A percentile compares a stretch with the other conserved stretches of the same genome.
Evolutionary conservation across 2,797 vertebrate species (phyloP).

Genomic region (Sternotherus odoratus): DNA sequence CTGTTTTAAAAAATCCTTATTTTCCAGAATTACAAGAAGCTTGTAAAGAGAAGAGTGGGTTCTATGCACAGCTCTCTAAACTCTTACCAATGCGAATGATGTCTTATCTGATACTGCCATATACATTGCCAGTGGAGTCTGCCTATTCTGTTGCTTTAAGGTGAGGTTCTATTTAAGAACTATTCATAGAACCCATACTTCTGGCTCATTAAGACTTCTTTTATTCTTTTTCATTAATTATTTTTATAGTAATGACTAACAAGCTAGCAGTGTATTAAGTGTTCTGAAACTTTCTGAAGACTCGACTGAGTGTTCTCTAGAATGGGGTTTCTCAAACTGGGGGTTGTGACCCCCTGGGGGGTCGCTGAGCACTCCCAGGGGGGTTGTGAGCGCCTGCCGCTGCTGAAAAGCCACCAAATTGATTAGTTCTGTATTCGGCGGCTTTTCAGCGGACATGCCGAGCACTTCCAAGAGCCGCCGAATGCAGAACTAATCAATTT

Average conservation of each 20-base stretch:
- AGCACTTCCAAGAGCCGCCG: too few species aligned
- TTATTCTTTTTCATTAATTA: not conserved
- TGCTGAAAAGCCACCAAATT: too few species aligned
- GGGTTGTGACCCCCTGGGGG: too few species aligned
- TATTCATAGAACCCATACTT: accelerated
- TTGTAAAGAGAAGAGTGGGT: constrained; percentile 81
- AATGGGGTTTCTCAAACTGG: too few species aligned
- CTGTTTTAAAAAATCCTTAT: not conserved
- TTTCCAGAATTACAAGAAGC: constrained; percentile 87
- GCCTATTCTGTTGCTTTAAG: constrained; percentile 85
- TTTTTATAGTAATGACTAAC: not conserved
- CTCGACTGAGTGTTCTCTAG: not conserved
- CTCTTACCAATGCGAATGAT: constrained; percentile 87
- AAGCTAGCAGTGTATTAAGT: not conserved
- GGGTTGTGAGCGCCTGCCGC: too few species aligned
- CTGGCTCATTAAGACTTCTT: not conserved
- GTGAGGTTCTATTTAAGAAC: constrained; percentile 70
- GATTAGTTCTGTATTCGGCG: too few species aligned
- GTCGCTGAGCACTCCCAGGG: too few species aligned
- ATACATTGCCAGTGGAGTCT: constrained; percentile 90
- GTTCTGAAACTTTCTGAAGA: not conserved
- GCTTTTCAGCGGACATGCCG: too few species aligned
- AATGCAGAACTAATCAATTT: too few species aligned
- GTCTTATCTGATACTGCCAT: constrained; percentile 91
- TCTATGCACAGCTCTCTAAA: constrained; percentile 81